Base-by-base conservation (phyloP, 2,113 vertebrate genomes). In the Oceanodroma tethys region DNA sequence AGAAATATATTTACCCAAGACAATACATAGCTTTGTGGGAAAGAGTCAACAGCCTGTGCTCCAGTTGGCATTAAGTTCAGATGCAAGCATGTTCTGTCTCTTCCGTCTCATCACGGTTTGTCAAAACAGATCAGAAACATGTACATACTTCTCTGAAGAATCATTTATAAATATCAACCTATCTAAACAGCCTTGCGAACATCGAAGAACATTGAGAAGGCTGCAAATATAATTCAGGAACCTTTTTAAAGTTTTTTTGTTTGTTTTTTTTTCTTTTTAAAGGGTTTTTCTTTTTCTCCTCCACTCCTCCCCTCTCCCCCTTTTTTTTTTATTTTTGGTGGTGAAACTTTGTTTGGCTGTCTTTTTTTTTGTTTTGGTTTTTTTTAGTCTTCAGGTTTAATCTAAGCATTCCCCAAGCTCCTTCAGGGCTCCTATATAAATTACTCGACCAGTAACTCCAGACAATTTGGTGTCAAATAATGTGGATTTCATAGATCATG, bases 21-120 rank as follows among this genome's bases (percentile, higher is more conserved):
- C 94, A 97, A 95, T 95, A 95, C 88, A 94, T 7, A 85, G 90
- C 67, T 94, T 95, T 96, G 97, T 96, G 93, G 81, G 94, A 94
- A 95, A 90, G 72, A 97, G 40, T 66, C 94, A 75, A 85, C 70
- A 91, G 97, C 83, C 78, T 95, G 84, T 75, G 60, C 66, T 94
- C 86, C 65, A 96, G 73, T 53, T 97, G 96, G 93, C 95, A 93
- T 40, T 17, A 87, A 91, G 89, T 75, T 90, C 89, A 87, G 86
- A 97, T 91, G 59, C 65, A 92, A 88, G 94, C 86, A 78, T 58
- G 52, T 80, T 94, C 94, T 45, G 70, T n/a, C 86, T 93, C 70
- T 89, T 95, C 80, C 25, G 2, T n/a, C 81, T 96, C 89, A 72
- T 58, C 86, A 34, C 2, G 32, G 86, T 95, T 95, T 94, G 89